phyloP scores from a whole-genome alignment of 2,113 vertebrate species.

The Asarcornis scutulata region DNA sequence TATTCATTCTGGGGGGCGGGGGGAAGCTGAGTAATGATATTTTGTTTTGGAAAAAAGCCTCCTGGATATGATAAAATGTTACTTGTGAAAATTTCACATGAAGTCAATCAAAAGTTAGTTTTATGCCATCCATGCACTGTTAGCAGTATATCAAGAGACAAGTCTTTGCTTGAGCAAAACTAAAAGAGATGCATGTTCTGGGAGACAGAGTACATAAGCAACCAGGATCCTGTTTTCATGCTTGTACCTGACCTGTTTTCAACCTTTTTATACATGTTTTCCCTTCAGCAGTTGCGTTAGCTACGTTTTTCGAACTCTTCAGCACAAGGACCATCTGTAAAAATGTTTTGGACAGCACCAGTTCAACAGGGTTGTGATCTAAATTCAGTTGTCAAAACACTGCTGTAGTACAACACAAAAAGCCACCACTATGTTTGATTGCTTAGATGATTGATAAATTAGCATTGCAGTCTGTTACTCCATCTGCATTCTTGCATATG shows the following conservation, averaged over 20 bases:
- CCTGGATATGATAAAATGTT: background rate
- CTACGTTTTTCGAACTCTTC: background rate
- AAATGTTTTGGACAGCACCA: background rate
- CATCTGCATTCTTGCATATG: conserved; percentile 43
- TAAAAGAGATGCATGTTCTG: background rate
- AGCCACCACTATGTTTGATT: background rate
- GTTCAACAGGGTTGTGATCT: background rate
- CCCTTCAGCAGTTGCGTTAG: background rate
- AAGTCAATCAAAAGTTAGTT: background rate
- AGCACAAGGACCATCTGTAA: background rate
- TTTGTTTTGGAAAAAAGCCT: background rate
- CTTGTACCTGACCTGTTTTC: background rate
- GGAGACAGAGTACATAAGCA: background rate
- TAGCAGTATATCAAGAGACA: background rate
- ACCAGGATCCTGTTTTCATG: background rate
- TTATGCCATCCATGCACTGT: background rate
- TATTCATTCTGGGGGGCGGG: background rate
- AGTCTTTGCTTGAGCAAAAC: background rate
- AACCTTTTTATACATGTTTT: background rate
- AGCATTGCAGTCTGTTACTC: conserved; percentile 10
- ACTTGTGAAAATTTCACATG: background rate
- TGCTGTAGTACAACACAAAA: background rate
- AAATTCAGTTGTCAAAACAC: background rate
- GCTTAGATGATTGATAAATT: background rate
- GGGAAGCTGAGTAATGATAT: background rate